These are phyloP conservation scores for Papilio aristodemus DNA, from an alignment of 1,140 invertebrate species.

Conservation along the genomic window DNA sequence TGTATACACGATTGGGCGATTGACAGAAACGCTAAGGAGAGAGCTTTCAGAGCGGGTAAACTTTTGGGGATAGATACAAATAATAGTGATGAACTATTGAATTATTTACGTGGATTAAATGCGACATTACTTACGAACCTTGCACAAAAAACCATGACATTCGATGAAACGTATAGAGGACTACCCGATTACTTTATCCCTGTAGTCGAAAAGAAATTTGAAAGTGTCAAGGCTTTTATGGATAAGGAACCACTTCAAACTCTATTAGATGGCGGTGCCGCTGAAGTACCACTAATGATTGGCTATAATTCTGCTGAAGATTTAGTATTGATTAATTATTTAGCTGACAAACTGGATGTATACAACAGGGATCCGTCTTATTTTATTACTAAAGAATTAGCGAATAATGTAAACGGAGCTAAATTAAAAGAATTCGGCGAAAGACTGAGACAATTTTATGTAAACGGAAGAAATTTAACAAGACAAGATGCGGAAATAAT, in stretches of 20 bases:
- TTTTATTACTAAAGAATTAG: constrained; percentile 49
- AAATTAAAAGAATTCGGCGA: constrained; percentile 50
- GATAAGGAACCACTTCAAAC: constrained; percentile 9
- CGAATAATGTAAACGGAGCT: constrained; percentile 37
- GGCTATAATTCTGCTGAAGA: constrained; percentile 73
- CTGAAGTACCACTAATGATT: constrained; percentile 20
- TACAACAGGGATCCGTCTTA: constrained; percentile 51
- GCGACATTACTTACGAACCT: constrained; percentile 51
- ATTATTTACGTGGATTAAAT: constrained; percentile 64
- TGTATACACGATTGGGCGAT: constrained; percentile 72
- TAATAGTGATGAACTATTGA: constrained; percentile 54
- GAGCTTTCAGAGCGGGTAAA: constrained; percentile 56
- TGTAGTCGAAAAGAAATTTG: constrained; percentile 65
- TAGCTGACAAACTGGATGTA: constrained; percentile 43
- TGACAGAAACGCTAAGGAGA: constrained; percentile 50
- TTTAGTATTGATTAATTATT: constrained; percentile 60
- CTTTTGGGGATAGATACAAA: constrained; percentile 57
- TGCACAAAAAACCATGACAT: constrained; percentile 34
- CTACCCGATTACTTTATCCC: constrained; percentile 66
- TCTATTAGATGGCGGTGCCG: background rate
- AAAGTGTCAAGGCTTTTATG: constrained; percentile 31
- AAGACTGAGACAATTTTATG: constrained; percentile 72
- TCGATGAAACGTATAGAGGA: constrained; percentile 46
- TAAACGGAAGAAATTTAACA: constrained; percentile 55
- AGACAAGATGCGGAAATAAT: constrained; percentile 33